Base-by-base conservation (phyloP, 2,797 vertebrate genomes). In the Florisuga fusca region DNA sequence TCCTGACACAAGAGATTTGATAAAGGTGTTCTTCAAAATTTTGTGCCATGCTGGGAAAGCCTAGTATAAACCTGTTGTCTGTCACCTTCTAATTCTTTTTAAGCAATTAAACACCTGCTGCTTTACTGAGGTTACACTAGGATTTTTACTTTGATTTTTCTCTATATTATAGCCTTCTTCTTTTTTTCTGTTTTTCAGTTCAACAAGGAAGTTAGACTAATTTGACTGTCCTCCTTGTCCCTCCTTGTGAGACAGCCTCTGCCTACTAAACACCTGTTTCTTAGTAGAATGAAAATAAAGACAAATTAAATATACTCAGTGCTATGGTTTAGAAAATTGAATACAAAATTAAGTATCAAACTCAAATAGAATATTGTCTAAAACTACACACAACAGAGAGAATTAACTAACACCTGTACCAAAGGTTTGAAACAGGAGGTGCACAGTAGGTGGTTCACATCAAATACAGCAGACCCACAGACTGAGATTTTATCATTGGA, bases 41-140 rank as follows among this genome's bases (percentile, higher is more conserved):
- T 66, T 87, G 59, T 43, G 48, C 69, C 72, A 8, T 38, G 79
- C 95, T 97, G 96, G 59, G 96, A 75, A 95, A 92, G 73, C 94
- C 89, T 92, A 89, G 58, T 67, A 15, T 71, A 91, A 86, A 76
- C 66, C 72, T 89, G 75, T 95, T 96, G 95, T 97, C 97, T 97
- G 80, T 96, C 95, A 95, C 83, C 75, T 95, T 95, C 96, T 96
- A 72, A 80, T 94, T 96, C 71, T 95, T 96, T 96, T 94, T 90
- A 95, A 82, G 92, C 91, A 97, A 96, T 98, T 97, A 97, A 96
- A 86, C 93, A 92, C 93, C 95, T 96, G 89, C 92, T 96, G 96
- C 90, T 97, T 94, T 87, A 84, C 46, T 89, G 90, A 94, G 38
- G 36, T 97, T 95, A 80, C 71, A 69, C 76, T 61, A 64, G 78